Base-by-base conservation (phyloP, 2,888 invertebrate species). In the Autographa pulchrina region DNA sequence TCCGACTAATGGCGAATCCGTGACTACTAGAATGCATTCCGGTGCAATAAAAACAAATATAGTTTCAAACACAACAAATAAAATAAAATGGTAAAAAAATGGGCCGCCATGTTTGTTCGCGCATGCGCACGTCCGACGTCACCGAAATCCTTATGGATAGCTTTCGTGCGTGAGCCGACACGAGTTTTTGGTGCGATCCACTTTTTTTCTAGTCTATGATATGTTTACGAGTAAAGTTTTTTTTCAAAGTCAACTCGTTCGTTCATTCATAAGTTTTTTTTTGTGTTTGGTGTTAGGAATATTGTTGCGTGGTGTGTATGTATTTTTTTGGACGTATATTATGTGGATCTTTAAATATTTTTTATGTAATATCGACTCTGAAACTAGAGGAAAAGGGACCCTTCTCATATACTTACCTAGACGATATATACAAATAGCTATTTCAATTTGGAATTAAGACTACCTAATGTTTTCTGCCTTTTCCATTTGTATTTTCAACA, bases 11-110 rank as follows among this genome's bases (percentile, higher is more conserved):
- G 91, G 92, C 91, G 81, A 88, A 91, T 92, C 80, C 95, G 95
- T 95, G 95, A 91, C 94, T 91, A 72, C 87, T 76, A 89, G 88
- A 94, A 94, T 92, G 91, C 90, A 92, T 92, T 88, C 90, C 90
- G 79, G 64, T 85, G 92, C 92, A 93, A 95, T 94, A 95, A 95
- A 95, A 94, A 93, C 95, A 95, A 95, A 95, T 94, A 93, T 92
- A 92, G 90, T 82, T 75, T 85, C 84, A 88, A 92, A 92, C 86
- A 90, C 88, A 93, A 94, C 92, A 94, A 94, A 94, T 94, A 93
- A 90, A 89, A 85, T 61, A 70, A 83, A 91, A 93, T 84, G 58
- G 41, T 65, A 60, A 77, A 85, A 89, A 91, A 92, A 89, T 84
- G 80, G 68, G 76, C 90, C 85, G 91, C 92, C 90, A 89, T 90